These are phyloP conservation scores for Poecilia latipinna DNA, from an alignment of 2,113 vertebrate species.

Conservation along the genomic window DNA sequence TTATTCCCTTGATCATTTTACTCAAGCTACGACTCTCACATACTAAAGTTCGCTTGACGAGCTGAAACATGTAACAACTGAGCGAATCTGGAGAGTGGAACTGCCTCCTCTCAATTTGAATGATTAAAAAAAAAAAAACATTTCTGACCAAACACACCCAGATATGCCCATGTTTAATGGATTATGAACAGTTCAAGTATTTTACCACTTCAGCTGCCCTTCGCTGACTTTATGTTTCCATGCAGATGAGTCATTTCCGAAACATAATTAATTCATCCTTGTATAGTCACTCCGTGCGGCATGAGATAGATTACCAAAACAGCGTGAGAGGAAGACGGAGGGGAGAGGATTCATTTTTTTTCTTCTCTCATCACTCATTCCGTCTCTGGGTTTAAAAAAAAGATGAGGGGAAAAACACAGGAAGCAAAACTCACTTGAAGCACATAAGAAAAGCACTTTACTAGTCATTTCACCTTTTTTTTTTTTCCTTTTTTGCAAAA, in stretches of 20 bases:
- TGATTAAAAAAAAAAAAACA: background rate
- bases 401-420: background rate
- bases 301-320: constrained; percentile 56
- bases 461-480: constrained; percentile 17
- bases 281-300: constrained; percentile 39
- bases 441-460: constrained; percentile 25
- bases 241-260: constrained; percentile 54
- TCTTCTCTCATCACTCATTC: background rate
- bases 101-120: background rate
- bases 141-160: background rate
- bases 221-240: constrained; percentile 41
- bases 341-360: constrained; percentile 1
- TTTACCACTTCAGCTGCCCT: constrained; percentile 46
- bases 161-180: constrained; percentile 38
- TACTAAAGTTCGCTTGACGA: background rate
- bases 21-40: no score
- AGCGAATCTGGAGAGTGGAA: background rate
- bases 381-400: background rate
- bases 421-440: background rate
- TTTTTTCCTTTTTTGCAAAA: background rate
- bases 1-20: background rate
- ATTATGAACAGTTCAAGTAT: constrained; percentile 39
- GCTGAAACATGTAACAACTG: background rate
- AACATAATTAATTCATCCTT: constrained; percentile 66
- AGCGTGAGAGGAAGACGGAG: constrained; percentile 42